These are phyloP conservation scores for Hemibagrus guttatus DNA, from an alignment of 2,797 vertebrate genomes.

Conservation along the genomic window DNA sequence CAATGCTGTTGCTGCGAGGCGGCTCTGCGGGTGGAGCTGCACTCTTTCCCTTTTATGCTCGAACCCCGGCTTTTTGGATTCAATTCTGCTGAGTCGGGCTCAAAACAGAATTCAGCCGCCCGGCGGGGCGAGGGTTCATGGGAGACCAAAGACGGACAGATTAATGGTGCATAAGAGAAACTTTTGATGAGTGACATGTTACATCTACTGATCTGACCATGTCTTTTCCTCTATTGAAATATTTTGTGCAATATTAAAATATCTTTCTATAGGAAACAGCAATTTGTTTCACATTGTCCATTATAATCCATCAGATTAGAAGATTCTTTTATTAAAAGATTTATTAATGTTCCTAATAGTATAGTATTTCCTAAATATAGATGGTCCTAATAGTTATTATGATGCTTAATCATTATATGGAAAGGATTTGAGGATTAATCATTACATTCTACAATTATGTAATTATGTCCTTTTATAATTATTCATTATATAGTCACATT, in stretches of 20 bases:
- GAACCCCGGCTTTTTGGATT: conserved; percentile 51
- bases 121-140: not conserved
- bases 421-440: not conserved
- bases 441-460: not conserved
- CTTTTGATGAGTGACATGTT: not conserved
- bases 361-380: no score
- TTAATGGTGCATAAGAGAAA: not conserved
- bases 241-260: not conserved
- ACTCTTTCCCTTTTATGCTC: conserved; percentile 48
- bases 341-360: not conserved
- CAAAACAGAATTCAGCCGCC: conserved; percentile 53
- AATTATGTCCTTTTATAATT: not conserved
- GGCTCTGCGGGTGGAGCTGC: conserved; percentile 49
- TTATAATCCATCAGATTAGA: not conserved
- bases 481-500: not conserved
- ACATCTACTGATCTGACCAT: not conserved
- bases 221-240: not conserved
- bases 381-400: not conserved
- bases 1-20: conserved; percentile 65
- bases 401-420: no score
- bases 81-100: conserved; percentile 64
- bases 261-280: not conserved
- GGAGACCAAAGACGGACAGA: no score
- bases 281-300: not conserved
- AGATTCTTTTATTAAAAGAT: not conserved